Percentiles rank a stretch among this genome's conserved stretches.
These are phyloP conservation scores for Pitta sordida DNA, from an alignment of 2,113 vertebrate species.

Conservation along the genomic window DNA sequence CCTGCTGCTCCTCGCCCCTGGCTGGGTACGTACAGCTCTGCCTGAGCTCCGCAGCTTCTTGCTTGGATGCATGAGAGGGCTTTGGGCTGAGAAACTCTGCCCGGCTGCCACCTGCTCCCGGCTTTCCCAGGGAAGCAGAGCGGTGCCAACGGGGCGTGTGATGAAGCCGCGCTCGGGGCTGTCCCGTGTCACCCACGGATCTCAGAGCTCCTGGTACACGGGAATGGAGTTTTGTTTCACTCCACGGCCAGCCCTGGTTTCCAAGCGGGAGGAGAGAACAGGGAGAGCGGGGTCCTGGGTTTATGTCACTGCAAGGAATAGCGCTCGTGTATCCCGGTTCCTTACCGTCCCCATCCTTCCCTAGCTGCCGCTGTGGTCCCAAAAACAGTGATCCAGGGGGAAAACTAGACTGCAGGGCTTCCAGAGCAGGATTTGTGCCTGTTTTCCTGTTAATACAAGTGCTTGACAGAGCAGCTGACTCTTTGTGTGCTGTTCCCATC, in stretches of 20 bases:
- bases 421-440: not conserved
- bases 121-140: not conserved
- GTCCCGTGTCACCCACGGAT: not conserved
- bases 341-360: not conserved
- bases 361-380: not conserved
- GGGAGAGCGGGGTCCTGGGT: not conserved
- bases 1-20: not conserved
- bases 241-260: not conserved
- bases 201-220: not conserved
- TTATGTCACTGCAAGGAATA: not conserved
- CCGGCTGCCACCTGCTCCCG: not conserved
- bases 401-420: not conserved
- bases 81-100: not conserved
- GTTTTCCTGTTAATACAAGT: not conserved
- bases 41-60: not conserved
- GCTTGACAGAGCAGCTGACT: not conserved
- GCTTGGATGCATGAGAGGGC: not conserved
- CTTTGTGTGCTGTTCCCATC: not conserved
- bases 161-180: not conserved
- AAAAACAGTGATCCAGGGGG: fast-evolving
- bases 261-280: not conserved
- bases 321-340: not conserved
- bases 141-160: fast-evolving
- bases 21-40: constrained; percentile 36
- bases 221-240: not conserved